Base-by-base conservation (phyloP, 92 coral and sea anemone genomes). In the Phenganax stokvisi region DNA sequence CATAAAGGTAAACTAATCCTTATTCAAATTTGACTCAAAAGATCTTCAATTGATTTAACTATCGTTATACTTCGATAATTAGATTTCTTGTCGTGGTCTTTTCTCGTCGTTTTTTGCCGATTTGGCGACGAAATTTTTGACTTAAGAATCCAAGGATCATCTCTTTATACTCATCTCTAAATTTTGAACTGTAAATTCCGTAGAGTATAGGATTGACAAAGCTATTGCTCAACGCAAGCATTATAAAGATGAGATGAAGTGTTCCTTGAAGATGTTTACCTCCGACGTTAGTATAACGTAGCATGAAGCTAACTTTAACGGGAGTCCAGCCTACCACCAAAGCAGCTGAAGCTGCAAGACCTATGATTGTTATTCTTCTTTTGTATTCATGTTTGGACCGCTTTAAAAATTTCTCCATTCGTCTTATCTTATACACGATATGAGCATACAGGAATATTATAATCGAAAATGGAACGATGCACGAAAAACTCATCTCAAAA, bases 271-370 rank as follows among this genome's bases (percentile, higher is more conserved):
- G 81, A 51, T 77, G 81, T 10, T 51, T 60, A 11, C 57, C 70
- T 60, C 81, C 81, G 47, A 61, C 57, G 17, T 57, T 60, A 31
- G 81, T 77, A 77, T 56, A 77, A 10, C 81, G 51, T 30, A 77
- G 52, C 13, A 77, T 62, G 44, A 51, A 77, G 47, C 81, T 77
- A 6, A 77, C 53, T 61, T 77, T 77, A 27, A 51, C 71, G 16
- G 81, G 81, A 6, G 65, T 64, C 81, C 81, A 77, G 51, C 81
- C 81, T 12, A 77, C 81, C 54, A 77, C 65, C 44, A 77, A 62
- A 61, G 81, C 71, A 8, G 51, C 52, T 44, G 71, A 59, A 51
- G 81, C 71, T 6, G 54, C 71, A 11, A 77, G 71, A 13, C 57
- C 81, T 9, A 77, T 61, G 12, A 77, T 51, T 53, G 81, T 77